These are phyloP conservation scores for Dallia pectoralis DNA, from an alignment of 2,797 vertebrate species.

Conservation along the genomic window DNA sequence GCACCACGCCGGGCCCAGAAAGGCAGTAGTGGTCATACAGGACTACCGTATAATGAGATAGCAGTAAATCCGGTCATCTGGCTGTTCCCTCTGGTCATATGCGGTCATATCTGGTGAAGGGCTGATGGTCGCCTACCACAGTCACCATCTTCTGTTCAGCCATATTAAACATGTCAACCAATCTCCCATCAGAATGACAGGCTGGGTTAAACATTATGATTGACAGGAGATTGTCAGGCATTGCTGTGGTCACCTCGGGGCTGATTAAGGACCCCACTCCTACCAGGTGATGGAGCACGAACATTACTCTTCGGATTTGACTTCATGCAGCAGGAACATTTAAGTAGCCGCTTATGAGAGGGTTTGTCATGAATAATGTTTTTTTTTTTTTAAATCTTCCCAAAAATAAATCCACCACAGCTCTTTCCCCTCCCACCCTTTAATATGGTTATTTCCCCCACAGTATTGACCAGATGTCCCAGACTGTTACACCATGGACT, in stretches of 20 bases:
- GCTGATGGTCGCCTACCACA: background rate
- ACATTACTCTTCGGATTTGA: background rate
- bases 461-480: conserved; percentile 38
- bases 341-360: too few relatives aligned
- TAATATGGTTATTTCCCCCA: background rate
- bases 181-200: background rate
- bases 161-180: background rate
- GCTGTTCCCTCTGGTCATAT: too few relatives aligned
- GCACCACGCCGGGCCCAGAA: too few relatives aligned
- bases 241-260: conserved; percentile 36
- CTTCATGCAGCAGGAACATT: too few relatives aligned
- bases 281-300: background rate
- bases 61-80: too few relatives aligned
- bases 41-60: background rate
- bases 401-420: background rate
- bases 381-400: background rate
- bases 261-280: background rate
- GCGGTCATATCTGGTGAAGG: too few relatives aligned
- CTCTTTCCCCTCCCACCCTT: background rate
- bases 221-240: conserved; percentile 17
- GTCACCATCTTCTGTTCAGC: background rate
- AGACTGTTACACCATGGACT: background rate
- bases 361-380: background rate
- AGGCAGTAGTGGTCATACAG: too few relatives aligned
- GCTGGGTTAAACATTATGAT: background rate